Percentiles rank a stretch among this genome's conserved stretches.
These are phyloP conservation scores for Ctenopoma kingsleyae DNA, from an alignment of 2,797 vertebrate genomes.

Conservation along the genomic window DNA sequence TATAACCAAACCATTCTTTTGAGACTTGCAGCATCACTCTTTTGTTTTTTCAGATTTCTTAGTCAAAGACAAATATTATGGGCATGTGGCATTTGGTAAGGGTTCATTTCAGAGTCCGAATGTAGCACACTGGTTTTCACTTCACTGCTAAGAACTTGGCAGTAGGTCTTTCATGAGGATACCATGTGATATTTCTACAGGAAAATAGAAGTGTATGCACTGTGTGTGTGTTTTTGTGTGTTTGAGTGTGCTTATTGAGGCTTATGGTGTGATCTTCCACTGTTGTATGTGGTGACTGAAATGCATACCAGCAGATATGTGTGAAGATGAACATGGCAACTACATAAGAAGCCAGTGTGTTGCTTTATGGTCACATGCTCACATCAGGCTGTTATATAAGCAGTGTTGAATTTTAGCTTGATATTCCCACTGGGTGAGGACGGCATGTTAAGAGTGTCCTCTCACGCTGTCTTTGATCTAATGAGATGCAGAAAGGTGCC, in stretches of 20 bases:
- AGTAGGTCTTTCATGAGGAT: not conserved
- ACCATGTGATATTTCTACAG: constrained; percentile 3
- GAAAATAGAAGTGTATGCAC: not conserved
- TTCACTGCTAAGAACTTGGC: constrained; percentile 14
- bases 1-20: not conserved
- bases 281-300: constrained; percentile 5
- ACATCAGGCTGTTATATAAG: constrained; percentile 25
- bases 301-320: constrained; percentile 25
- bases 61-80: constrained; percentile 1
- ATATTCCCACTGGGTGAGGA: constrained; percentile 22
- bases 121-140: not conserved
- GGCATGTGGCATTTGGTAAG: not conserved
- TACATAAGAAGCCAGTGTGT: constrained; percentile 40
- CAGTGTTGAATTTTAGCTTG: constrained; percentile 1
- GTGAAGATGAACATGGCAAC: constrained; percentile 42
- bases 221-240: no score
- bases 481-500: constrained; percentile 1
- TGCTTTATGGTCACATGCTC: constrained; percentile 34
- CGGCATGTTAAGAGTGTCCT: not conserved
- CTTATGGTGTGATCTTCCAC: not conserved
- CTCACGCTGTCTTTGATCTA: constrained; percentile 4
- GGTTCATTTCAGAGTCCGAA: not conserved
- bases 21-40: not conserved
- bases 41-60: not conserved
- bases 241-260: not conserved